Percentiles rank a stretch among this genome's conserved stretches.
Conservation (phyloP, 2,888 invertebrate species). For the Molorchus minor region DNA sequence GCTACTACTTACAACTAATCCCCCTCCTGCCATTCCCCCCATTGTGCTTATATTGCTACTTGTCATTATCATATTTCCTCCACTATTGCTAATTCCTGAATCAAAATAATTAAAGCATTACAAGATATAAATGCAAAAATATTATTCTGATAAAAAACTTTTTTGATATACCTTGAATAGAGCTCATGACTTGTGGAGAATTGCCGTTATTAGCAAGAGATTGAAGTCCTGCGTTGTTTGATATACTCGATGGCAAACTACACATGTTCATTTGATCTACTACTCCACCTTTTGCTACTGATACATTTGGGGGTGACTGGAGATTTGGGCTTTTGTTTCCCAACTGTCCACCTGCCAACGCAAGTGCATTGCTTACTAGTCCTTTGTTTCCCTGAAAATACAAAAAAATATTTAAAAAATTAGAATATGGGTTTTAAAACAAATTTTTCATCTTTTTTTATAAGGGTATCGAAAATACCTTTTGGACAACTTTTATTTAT, state of each 20-base stretch:
- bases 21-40: conserved; percentile 75
- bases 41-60: conserved; percentile 76
- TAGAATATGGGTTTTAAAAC: no score
- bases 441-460: no score
- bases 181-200: conserved; percentile 76
- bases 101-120: background rate
- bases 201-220: conserved; percentile 73
- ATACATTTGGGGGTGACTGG: conserved; percentile 86
- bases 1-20: conserved; percentile 77
- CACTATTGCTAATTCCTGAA: conserved; percentile 73
- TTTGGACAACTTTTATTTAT: no score
- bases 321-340: conserved; percentile 85
- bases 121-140: background rate
- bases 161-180: conserved; percentile 71
- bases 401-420: conserved; percentile 37
- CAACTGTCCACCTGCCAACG: conserved; percentile 77
- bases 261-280: conserved; percentile 72
- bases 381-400: conserved; percentile 74
- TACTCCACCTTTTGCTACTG: conserved; percentile 72
- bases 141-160: background rate
- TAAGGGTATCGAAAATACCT: no score
- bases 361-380: conserved; percentile 75
- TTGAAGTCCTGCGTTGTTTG: conserved; percentile 64
- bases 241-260: conserved; percentile 66
- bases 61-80: conserved; percentile 81